Conservation (phyloP, 2,797 vertebrate genomes). For the Poliocrania exsul region DNA sequence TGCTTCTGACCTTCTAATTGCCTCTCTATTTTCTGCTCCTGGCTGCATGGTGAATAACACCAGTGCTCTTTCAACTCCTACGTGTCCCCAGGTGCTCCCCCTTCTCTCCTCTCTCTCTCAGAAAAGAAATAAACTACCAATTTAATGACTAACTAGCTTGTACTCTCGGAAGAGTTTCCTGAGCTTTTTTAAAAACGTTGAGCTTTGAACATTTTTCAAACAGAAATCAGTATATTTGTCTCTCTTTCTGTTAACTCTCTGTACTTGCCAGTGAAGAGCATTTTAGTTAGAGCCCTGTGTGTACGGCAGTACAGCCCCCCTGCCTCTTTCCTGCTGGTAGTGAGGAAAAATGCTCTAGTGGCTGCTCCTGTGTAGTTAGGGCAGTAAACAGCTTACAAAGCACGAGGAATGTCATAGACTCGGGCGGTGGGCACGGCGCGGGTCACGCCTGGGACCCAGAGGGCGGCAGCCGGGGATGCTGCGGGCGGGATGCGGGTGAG, state of each 20-base stretch:
- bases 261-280: neutral
- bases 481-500: fast-evolving
- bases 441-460: neutral
- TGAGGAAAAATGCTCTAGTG: fast-evolving
- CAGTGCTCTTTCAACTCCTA: constrained; percentile 42
- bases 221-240: constrained; percentile 10
- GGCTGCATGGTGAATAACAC: constrained; percentile 1
- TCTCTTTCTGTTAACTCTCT: neutral
- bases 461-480: fast-evolving
- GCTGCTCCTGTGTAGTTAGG: neutral
- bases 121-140: constrained; percentile 60
- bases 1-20: constrained; percentile 70
- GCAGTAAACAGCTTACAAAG: neutral
- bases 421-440: fast-evolving
- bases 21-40: constrained; percentile 49
- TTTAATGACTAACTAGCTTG: constrained; percentile 53
- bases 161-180: constrained; percentile 12
- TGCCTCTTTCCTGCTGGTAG: neutral
- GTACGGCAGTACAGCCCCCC: neutral
- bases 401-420: fast-evolving
- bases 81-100: neutral
- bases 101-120: neutral
- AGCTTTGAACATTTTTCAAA: constrained; percentile 53
- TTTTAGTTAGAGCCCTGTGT: constrained; percentile 19
- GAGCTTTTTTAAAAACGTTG: neutral